Conservation (phyloP, 2,888 invertebrate species). For the Aphidius colemani region DNA sequence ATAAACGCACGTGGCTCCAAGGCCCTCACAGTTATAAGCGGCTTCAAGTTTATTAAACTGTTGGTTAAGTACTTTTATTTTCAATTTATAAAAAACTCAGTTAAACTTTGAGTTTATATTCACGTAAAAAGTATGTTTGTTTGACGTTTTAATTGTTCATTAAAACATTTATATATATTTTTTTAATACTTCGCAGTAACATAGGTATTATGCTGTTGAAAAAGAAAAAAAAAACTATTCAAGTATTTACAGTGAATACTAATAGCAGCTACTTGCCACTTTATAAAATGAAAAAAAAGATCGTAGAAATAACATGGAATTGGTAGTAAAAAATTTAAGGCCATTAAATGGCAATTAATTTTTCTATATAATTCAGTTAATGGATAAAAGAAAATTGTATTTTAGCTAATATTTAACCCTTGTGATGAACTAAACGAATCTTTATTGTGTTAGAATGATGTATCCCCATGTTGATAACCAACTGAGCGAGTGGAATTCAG, state of each 20-base stretch:
- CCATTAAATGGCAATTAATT: not conserved
- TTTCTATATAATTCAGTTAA: not conserved
- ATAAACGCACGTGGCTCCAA: constrained; percentile 20
- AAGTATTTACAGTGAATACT: no score
- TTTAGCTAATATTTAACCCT: constrained; percentile 28
- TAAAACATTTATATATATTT: no score
- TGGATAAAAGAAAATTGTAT: constrained; percentile 8
- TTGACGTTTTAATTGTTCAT: no score
- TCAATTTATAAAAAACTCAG: constrained; percentile 21
- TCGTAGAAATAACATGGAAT: no score
- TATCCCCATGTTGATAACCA: constrained; percentile 14
- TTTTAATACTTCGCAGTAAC: no score
- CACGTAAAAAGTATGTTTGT: no score
- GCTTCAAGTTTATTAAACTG: constrained; percentile 22
- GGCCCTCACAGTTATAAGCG: constrained; percentile 6
- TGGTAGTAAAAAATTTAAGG: not conserved
- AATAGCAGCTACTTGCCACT: no score
- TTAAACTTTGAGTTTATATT: no score
- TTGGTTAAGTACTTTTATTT: constrained; percentile 23
- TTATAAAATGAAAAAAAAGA: no score
- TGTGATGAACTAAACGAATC: constrained; percentile 38
- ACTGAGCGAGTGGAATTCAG: constrained; percentile 13
- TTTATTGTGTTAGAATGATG: constrained; percentile 32
- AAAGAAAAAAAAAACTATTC: no score
- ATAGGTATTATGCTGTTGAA: no score